phyloP scores from a whole-genome alignment of 2,113 vertebrate genomes.

The Puma concolor region DNA sequence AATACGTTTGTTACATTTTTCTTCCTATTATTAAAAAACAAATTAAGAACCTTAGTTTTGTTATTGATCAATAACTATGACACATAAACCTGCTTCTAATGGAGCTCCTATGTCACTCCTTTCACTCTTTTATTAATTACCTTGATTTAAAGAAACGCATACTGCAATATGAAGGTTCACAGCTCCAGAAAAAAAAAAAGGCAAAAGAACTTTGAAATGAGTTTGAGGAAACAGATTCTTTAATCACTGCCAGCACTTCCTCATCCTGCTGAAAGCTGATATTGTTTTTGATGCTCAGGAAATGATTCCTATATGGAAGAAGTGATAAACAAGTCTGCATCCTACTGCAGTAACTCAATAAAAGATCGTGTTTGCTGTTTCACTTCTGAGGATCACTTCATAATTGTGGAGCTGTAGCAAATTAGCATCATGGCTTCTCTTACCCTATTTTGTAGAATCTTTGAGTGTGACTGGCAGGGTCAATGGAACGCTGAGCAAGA shows the following conservation, averaged over 20 bases:
- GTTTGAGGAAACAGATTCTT: conserved; percentile 48
- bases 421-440: conserved; percentile 44
- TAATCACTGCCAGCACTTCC: neutral
- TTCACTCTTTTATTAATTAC: conserved; percentile 14
- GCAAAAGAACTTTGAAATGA: conserved; percentile 21
- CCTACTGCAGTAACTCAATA: neutral
- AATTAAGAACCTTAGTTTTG: neutral
- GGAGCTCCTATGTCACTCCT: neutral
- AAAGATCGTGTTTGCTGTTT: conserved; percentile 48
- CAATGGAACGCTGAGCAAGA: neutral
- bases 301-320: neutral
- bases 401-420: neutral
- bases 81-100: neutral
- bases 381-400: conserved; percentile 42
- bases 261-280: conserved; percentile 28
- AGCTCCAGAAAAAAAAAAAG: neutral
- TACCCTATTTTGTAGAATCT: neutral
- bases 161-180: neutral
- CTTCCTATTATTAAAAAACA: neutral
- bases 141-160: neutral
- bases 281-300: conserved; percentile 20
- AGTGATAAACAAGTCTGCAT: neutral
- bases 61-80: neutral
- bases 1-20: neutral
- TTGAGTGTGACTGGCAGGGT: neutral